Base-by-base conservation (phyloP, 35 echinoderm and acorn worm genomes). In the Amphiura filiformis region DNA sequence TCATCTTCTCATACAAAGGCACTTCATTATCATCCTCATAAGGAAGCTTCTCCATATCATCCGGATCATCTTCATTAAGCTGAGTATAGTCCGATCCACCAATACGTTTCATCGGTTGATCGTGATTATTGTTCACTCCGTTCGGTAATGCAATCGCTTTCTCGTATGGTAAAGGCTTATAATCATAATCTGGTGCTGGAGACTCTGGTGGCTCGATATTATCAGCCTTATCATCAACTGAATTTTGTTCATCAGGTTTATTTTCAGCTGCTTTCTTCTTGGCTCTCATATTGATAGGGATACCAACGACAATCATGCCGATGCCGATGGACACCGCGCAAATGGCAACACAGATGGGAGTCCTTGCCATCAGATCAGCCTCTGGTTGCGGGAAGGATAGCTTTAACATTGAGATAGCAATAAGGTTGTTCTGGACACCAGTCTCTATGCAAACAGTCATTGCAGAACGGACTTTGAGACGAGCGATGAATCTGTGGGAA, bases 351-450 rank as follows among this genome's bases (percentile, higher is more conserved):
- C 93, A 86, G 80, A 97, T 91, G 0, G 95, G 95, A 81, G 94
- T 89, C 2, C 96, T 82, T 11, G 96, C 92, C 92, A 98, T 92
- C 32, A 98, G 79, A 61, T 98, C 96, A 4, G 96, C 93, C 35
- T 98, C 96, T 14, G 96, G 96, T 56, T 98, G 96, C 26, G 90
- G 89, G 81, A 94, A 98, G 12, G 96, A 94, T 23, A 94, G 93
- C 84, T 94, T 94, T 15, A 98, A 84, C 80, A 98, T 92, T 1
- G 96, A 91, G 31, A 94, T 94, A 32, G 96, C 96, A 34, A 98
- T 90, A 0, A 98, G 83, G 44, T 98, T 98, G 76, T 98, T 98
- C 86, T 98, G 96, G 1, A 98, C 93, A 14, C 96, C 96, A n/a
- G 96, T 98, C 84, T 98, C 96, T 30, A 94, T 84, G 5, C 79